Evolutionary conservation across 2,113 vertebrate species (phyloP), one percentile per base, ranked within the genome.

Genomic region (Toxostoma redivivum): DNA sequence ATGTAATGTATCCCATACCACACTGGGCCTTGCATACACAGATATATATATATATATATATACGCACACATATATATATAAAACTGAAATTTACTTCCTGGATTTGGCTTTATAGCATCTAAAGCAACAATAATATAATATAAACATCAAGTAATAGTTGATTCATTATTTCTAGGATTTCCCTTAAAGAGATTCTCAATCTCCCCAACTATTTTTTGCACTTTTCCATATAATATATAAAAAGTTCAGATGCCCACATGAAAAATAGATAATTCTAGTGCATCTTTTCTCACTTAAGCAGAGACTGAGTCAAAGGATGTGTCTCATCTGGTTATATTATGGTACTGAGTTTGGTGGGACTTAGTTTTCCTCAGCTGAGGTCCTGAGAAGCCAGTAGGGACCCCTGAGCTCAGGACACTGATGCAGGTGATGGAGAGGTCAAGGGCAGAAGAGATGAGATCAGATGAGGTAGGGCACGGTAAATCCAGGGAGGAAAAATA

Each of bases 241-340:
- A 71, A 65, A 38, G 1, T 51, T 51, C 27, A 56, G 19, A 38
- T 21, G 5, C 2, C 10, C 12, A 15, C 10, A 14, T 56, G 33
- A 84, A 51, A 15, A 9, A 12, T 17, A 60, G 53, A 20, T 40
- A 62, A 42, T 54, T 30, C 42, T 5, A 47, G 3, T 40, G 6
- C 4, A 5, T 2, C 2, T 45, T 87, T 38, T n/a, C 40, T 42
- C 1, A 1, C 4, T 15, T 30, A 31, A 67, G 4, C 10, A 84
- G 4, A 40, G 22, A 13, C 6, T 60, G 23, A 77, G 11, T 33
- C 21, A 85, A 54, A 44, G 12, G 18, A 35, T 9, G 7, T n/a
- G 3, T 3, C 19, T 47, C 3, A 9, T 31, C 17, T 33, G n/a
- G 1, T 25, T 65, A 5, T 13, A 19, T 1, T 0, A 0, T 10